Conservation (phyloP, 1,140 invertebrate species). For the Ruditapes philippinarum region DNA sequence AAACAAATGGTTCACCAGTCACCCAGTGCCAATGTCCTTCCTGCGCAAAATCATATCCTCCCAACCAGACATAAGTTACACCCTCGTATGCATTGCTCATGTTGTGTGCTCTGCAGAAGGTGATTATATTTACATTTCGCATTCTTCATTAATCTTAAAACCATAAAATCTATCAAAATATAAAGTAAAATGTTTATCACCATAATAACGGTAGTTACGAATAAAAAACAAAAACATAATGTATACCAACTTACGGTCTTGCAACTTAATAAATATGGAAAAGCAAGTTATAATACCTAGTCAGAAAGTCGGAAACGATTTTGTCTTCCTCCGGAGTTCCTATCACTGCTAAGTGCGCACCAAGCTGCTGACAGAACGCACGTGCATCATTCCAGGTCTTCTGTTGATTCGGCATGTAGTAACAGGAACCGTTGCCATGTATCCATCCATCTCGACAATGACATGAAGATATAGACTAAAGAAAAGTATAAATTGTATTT, state of each 20-base stretch:
- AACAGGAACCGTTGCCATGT: conserved; percentile 21
- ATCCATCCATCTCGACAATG: conserved; percentile 15
- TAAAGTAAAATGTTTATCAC: no score
- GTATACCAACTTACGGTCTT: no score
- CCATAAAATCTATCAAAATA: no score
- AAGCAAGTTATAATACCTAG: no score
- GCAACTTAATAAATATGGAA: no score
- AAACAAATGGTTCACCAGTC: conserved; percentile 45
- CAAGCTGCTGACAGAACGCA: conserved; percentile 47
- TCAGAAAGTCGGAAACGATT: background rate
- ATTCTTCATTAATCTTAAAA: no score
- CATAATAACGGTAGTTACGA: no score
- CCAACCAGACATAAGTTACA: conserved; percentile 55
- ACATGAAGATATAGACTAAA: background rate
- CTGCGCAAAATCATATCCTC: conserved; percentile 41
- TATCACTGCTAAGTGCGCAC: conserved; percentile 49
- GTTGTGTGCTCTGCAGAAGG: background rate
- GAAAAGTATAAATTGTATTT: no score
- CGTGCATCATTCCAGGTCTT: conserved; percentile 37
- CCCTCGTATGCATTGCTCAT: background rate
- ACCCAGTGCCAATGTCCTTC: conserved; percentile 62
- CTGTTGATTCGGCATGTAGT: conserved; percentile 42
- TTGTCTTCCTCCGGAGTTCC: conserved; percentile 30
- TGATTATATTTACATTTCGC: no score
- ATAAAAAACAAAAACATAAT: no score